Evolutionary conservation across 2,888 invertebrate species (phyloP), one percentile per base, ranked within the genome.

Genomic region (Amphipoea oculea): DNA sequence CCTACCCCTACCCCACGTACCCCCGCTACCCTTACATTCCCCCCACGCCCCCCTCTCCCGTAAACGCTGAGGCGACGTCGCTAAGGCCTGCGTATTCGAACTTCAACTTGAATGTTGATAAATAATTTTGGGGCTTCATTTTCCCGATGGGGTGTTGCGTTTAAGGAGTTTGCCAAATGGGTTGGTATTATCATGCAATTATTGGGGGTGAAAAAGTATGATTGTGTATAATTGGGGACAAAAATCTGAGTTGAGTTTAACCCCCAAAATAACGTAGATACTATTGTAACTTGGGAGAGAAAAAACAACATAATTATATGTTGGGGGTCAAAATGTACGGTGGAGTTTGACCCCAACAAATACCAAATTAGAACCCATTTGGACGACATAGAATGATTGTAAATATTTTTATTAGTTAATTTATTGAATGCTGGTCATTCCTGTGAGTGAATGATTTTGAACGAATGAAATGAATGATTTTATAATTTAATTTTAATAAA

Each of bases 1-100:
- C 96, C 0, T 98, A 97, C 93, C 97, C 97, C 42, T 98, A 97
- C 91, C 96, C 96, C 11, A 94, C 96, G 0, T 96, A 97, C 89
- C 96, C 96, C 0, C 92, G 95, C 36, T 96, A 95, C 96, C 98
- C 97, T 87, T 95, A 97, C 96, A 97, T 92, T 93, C 97, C 95
- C 89, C 97, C 95, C 5, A 96, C 95, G 0, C 95, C 96, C 84
- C 97, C 96, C 0, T 95, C 96, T 1, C 96, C 97, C 90, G 93
- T 95, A 86, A 94, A 95, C 92, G 87, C 96, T 0, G 94, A 96
- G 88, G 92, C 96, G 73, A 95, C 92, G 75, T 95, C 93, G 82
- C 92, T 95, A 94, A 94, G 97, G 97, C 96, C 95, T 90, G 90
- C 96, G 90, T 97, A 96, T 96, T 93, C 95, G 90, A 96, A 94